phyloP scores from a whole-genome alignment of 1,140 invertebrate genomes.

The Brachionus plicatilis region DNA sequence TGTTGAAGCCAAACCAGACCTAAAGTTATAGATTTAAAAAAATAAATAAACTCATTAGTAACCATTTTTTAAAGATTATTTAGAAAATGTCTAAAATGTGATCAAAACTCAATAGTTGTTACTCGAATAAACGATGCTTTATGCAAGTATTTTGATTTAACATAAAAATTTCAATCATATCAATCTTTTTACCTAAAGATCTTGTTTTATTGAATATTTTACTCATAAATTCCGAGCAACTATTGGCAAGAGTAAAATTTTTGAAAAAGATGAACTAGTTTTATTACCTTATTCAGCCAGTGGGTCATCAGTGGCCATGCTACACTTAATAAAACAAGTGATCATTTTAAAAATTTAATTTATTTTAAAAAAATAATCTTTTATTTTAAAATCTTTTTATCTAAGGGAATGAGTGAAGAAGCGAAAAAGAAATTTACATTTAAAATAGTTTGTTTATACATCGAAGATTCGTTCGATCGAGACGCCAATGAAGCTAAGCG shows the following conservation, averaged over 20 bases:
- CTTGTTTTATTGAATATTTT: slow-evolving; percentile 39
- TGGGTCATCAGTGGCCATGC: neutral
- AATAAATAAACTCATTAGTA: no score
- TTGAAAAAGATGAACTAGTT: slow-evolving; percentile 35
- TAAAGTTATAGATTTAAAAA: neutral
- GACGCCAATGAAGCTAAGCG: neutral
- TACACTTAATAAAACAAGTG: slow-evolving; percentile 1
- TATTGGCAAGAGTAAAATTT: slow-evolving; percentile 25
- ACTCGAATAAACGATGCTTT: slow-evolving; percentile 32
- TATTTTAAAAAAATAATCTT: neutral
- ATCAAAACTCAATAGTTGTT: slow-evolving; percentile 4
- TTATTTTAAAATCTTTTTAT: neutral
- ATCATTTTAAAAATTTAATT: neutral
- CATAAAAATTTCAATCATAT: neutral
- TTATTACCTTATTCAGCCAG: slow-evolving; percentile 28
- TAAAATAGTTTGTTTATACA: neutral
- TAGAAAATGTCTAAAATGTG: slow-evolving; percentile 35
- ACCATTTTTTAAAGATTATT: neutral
- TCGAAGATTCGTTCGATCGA: neutral
- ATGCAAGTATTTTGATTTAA: neutral
- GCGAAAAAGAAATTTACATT: slow-evolving; percentile 22
- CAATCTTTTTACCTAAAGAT: neutral
- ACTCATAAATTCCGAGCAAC: slow-evolving; percentile 37
- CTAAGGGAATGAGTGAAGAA: neutral
- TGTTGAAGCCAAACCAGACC: neutral